Percentiles rank a stretch among this genome's conserved stretches.
These are phyloP conservation scores for Pteropus alecto DNA, from an alignment of 2,113 vertebrate genomes.

Conservation along the genomic window DNA sequence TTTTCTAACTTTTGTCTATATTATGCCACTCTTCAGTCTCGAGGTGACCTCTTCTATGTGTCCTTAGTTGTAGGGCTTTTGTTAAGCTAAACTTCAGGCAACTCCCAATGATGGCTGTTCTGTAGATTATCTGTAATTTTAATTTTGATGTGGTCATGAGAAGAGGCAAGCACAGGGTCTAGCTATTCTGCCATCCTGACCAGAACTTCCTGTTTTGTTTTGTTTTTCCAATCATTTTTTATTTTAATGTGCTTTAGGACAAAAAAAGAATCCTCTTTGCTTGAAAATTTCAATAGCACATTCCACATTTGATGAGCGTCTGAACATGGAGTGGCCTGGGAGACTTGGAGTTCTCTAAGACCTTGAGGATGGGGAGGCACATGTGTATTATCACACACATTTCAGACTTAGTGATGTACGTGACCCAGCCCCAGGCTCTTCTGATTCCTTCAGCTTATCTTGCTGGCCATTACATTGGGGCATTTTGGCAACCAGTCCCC, in stretches of 20 bases:
- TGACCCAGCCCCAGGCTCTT: neutral
- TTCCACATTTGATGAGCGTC: neutral
- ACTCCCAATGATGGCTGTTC: too few species aligned
- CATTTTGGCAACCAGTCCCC: neutral
- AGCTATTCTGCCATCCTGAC: too few species aligned
- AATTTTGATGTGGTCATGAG: too few species aligned
- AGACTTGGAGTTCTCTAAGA: neutral
- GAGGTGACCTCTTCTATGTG: too few species aligned
- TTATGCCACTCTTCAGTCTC: too few species aligned
- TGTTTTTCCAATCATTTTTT: too few species aligned
- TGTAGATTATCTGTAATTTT: too few species aligned
- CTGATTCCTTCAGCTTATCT: neutral
- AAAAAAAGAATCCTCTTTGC: neutral
- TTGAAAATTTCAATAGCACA: neutral
- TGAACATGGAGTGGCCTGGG: neutral
- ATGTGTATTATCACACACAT: accelerated
- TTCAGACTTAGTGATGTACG: neutral
- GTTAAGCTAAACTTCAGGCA: too few species aligned
- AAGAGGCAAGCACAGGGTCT: too few species aligned
- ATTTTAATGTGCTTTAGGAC: neutral
- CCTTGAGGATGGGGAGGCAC: neutral
- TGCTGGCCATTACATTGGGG: neutral
- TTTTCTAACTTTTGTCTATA: neutral
- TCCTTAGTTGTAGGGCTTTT: too few species aligned
- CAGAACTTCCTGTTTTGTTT: too few species aligned